Conservation (phyloP, 2,797 vertebrate species). For the Acanthiza pusilla region DNA sequence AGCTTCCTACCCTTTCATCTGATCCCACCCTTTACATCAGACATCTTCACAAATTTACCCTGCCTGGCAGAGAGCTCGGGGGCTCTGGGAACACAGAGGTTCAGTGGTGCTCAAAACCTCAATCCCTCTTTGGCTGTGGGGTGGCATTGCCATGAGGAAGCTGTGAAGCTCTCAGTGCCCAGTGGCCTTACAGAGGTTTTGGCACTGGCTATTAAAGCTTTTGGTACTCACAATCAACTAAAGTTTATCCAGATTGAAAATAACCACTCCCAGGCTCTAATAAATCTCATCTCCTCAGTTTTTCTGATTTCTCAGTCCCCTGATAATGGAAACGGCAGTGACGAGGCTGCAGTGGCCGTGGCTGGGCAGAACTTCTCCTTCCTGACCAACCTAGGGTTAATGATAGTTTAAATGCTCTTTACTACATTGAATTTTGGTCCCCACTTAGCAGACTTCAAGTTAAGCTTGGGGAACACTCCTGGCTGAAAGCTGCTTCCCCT, state of each 20-base stretch:
- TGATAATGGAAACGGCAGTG: accelerated
- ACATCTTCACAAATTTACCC: background rate
- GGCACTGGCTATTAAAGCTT: background rate
- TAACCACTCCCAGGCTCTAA: background rate
- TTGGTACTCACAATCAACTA: no score
- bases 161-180: accelerated
- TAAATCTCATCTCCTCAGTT: background rate
- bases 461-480: background rate
- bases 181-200: background rate
- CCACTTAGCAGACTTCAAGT: background rate
- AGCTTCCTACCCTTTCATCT: background rate
- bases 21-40: background rate
- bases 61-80: background rate
- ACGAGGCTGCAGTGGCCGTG: background rate
- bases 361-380: background rate
- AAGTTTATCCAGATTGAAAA: background rate
- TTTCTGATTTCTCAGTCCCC: background rate
- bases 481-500: background rate
- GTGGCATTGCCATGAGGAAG: background rate
- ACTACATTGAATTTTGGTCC: background rate
- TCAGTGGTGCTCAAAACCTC: accelerated
- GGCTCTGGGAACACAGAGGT: background rate
- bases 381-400: background rate
- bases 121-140: background rate
- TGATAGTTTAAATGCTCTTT: background rate